Conservation (phyloP, 2,888 invertebrate genomes). For the Sympetrum striolatum region DNA sequence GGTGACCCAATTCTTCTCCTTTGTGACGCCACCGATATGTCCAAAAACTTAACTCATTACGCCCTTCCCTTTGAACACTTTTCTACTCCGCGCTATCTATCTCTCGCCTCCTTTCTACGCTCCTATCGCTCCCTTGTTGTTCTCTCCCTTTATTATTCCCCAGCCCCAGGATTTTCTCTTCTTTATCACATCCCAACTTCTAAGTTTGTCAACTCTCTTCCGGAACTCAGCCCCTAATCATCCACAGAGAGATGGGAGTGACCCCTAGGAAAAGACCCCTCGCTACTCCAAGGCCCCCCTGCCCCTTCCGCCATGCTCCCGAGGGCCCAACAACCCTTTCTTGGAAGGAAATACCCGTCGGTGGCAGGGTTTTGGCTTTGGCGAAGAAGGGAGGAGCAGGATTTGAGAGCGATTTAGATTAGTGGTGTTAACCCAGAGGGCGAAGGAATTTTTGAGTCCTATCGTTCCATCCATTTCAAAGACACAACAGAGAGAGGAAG, state of each 20-base stretch:
- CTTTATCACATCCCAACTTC: constrained; percentile 32
- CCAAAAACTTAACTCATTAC: constrained; percentile 38
- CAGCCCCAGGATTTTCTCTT: constrained; percentile 48
- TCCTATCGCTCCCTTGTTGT: constrained; percentile 34
- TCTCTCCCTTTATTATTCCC: constrained; percentile 41
- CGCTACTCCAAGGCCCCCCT: not conserved
- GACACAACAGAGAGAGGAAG: not conserved
- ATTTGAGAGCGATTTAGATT: constrained; percentile 14
- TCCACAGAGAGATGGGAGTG: not conserved
- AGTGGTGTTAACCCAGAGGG: constrained; percentile 25
- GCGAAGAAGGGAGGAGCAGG: not conserved
- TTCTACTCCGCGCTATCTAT: not conserved
- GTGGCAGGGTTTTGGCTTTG: not conserved
- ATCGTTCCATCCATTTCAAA: not conserved
- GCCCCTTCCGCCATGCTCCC: not conserved
- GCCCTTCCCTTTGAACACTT: not conserved
- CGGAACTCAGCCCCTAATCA: not conserved
- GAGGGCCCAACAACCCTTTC: constrained; percentile 2
- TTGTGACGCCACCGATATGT: not conserved
- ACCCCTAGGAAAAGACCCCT: not conserved
- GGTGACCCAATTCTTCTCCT: constrained; percentile 13
- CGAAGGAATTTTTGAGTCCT: not conserved
- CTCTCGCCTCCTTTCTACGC: not conserved
- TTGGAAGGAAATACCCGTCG: not conserved
- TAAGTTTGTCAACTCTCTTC: constrained; percentile 35